Percentiles rank a stretch among this genome's conserved stretches.
phyloP scores from a whole-genome alignment of 92 coral and sea anemone species.

The Bergia puertoricense region DNA sequence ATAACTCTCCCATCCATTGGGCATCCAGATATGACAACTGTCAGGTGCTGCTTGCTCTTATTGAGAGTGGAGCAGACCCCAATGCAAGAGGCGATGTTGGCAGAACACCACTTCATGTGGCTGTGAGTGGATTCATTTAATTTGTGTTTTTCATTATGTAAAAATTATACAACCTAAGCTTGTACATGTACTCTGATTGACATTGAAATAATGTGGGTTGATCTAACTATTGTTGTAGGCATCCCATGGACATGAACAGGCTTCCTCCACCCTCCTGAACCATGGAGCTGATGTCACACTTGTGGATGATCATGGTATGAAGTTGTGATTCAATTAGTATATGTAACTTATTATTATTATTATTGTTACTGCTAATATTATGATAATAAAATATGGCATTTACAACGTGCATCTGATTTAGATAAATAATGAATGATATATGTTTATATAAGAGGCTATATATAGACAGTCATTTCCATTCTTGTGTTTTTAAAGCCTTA shows the following conservation, averaged over 20 bases:
- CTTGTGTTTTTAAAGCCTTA: too few species aligned
- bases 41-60: conserved; percentile 77
- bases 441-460: too few species aligned
- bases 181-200: not conserved
- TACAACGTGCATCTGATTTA: too few species aligned
- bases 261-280: conserved; percentile 69
- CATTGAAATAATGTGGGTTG: not conserved
- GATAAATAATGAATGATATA: too few species aligned
- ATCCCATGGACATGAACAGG: conserved; percentile 73
- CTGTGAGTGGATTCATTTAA: conserved; percentile 57
- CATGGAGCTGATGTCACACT: conserved; percentile 94
- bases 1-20: conserved; percentile 83
- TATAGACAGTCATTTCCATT: too few species aligned
- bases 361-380: not conserved
- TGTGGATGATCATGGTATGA: conserved; percentile 88
- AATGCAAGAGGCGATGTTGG: conserved; percentile 85
- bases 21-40: conserved; percentile 83
- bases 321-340: not conserved
- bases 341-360: not conserved
- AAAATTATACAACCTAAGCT: not conserved
- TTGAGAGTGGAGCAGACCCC: conserved; percentile 88
- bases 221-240: conserved; percentile 57
- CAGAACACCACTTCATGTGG: conserved; percentile 88
- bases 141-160: too few species aligned
- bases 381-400: not conserved